phyloP scores from a whole-genome alignment of 2,113 vertebrate species.

The Carettochelys insculpta region DNA sequence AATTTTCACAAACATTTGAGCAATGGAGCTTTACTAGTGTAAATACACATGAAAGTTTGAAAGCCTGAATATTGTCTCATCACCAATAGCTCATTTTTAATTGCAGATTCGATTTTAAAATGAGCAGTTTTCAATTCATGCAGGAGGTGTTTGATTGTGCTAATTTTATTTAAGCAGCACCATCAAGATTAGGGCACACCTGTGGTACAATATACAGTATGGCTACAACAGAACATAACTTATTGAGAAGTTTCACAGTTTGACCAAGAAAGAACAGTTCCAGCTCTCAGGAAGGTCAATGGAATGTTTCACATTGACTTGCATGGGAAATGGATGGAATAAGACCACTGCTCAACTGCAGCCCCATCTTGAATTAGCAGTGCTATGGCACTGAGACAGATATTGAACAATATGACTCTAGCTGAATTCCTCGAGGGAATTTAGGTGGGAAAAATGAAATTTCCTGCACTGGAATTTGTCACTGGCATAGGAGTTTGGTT shows the following conservation, averaged over 20 bases:
- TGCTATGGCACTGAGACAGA: not conserved
- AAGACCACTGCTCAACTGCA: not conserved
- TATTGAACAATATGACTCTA: not conserved
- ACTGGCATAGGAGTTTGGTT: not conserved
- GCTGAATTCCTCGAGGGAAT: not conserved
- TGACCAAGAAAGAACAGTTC: not conserved
- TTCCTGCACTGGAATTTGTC: not conserved
- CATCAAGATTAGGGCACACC: not conserved
- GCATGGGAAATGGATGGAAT: not conserved
- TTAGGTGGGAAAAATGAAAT: not conserved
- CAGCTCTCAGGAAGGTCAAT: not conserved
- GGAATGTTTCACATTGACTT: not conserved
- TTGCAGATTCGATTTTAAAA: not conserved
- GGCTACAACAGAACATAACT: not conserved
- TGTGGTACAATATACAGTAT: conserved; percentile 18
- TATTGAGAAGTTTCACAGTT: conserved; percentile 4
- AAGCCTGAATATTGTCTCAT: not conserved
- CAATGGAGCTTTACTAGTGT: not conserved
- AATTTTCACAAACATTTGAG: not conserved
- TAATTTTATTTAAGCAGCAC: conserved; percentile 42
- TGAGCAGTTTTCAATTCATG: conserved; percentile 13
- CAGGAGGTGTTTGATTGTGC: not conserved
- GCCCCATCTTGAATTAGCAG: not conserved
- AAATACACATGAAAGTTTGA: not conserved
- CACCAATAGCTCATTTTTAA: not conserved